Evolutionary conservation across 2,888 invertebrate species (phyloP), one percentile per base, ranked within the genome.

Genomic region (Abrostola tripartita): DNA sequence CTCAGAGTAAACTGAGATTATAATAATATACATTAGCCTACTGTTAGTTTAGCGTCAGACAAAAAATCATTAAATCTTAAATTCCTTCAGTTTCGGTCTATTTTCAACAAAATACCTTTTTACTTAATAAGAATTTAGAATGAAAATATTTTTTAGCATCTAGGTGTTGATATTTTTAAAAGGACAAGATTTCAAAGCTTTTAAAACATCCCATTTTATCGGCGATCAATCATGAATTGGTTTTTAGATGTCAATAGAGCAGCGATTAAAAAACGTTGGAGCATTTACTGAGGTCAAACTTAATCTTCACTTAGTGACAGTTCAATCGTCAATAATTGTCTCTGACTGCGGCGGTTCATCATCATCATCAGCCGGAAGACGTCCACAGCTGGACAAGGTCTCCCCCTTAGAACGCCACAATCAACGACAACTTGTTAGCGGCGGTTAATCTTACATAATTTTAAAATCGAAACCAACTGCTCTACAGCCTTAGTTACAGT

Each of bases 181-280:
- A 44, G 44, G 14, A 44, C 12, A 9, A 47, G 7, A 47, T 24
- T 47, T 47, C 44, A 47, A 47, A 47, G 44, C 44, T 47, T 47
- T 47, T 47, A 14, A 24, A 47, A 47, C 24, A 44, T 42, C 44
- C 14, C 9, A 47, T 7, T 47, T 47, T 47, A 47, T 47, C 24
- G 44, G 44, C 14, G 44, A 47, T 47, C 44, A 47, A 47, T 47
- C 44, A 47, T 24, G 24, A 47, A 47, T 47, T 6, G 44, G 14
- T 47, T 47, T 47, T 47, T 47, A 9, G 14, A 47, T 47, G 44
- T 47, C 44, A 47, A 47, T 14, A 24, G 44, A 47, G 9, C 44
- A 24, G 24, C 14, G 44, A 47, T 47, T 47, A 47, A 47, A 44
- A 44, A 47, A 47, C 8, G 44, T 47, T 24, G 44, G 44, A 9